These are phyloP conservation scores for Phengaris alcon DNA, from an alignment of 2,888 invertebrate genomes.

Conservation along the genomic window DNA sequence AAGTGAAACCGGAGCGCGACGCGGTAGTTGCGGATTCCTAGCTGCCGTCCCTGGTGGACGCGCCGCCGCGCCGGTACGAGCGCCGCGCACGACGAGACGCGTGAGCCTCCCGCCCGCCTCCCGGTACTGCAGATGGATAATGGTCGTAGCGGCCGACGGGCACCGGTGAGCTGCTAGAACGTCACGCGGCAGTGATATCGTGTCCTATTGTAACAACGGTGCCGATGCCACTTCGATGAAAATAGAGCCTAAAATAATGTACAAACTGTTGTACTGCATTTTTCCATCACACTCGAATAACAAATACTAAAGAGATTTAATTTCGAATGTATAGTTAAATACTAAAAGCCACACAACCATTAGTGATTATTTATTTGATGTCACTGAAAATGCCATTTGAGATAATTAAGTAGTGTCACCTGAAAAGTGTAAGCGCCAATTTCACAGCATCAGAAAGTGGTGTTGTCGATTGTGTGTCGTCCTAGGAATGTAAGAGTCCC, in stretches of 20 bases:
- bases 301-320: neutral
- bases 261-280: too few species aligned
- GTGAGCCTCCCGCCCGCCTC: conserved; percentile 37
- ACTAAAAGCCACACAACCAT: neutral
- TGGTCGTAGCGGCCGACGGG: too few species aligned
- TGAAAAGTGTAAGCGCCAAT: neutral
- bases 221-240: too few species aligned
- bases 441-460: neutral
- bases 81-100: neutral
- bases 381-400: neutral
- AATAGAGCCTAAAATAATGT: too few species aligned
- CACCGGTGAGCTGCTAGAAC: too few species aligned
- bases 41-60: conserved; percentile 58
- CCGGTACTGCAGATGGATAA: neutral
- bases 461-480: neutral
- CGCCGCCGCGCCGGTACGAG: conserved; percentile 11
- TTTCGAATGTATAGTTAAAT: too few species aligned
- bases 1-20: conserved; percentile 86
- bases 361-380: neutral
- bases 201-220: too few species aligned
- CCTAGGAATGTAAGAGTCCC: neutral
- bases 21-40: conserved; percentile 77
- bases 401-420: neutral
- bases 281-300: neutral
- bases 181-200: too few species aligned